Evolutionary conservation across 2,797 vertebrate species (phyloP).

Genomic region (Poecile montanus): DNA sequence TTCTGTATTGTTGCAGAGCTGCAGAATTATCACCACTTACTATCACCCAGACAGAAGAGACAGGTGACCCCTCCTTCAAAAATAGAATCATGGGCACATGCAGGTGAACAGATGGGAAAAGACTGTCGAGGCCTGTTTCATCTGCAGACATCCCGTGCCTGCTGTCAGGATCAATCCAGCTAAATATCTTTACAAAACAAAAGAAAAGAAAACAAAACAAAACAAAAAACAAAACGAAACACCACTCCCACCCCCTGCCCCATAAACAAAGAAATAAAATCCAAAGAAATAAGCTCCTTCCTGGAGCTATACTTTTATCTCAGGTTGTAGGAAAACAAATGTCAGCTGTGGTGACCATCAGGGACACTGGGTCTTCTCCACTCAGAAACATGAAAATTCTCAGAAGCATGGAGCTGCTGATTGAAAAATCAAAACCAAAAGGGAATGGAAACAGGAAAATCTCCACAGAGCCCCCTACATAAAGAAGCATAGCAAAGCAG

Average conservation of each 20-base stretch:
- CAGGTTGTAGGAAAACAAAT: not conserved
- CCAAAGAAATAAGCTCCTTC: not conserved
- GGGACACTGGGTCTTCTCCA: not conserved
- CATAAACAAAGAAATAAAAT: not conserved
- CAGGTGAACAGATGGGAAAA: not conserved
- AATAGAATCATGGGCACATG: not conserved
- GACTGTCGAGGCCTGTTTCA: not conserved
- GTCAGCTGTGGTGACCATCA: not conserved
- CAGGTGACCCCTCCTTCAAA: not conserved
- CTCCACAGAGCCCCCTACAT: not conserved
- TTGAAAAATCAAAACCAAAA: not conserved
- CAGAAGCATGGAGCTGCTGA: not conserved
- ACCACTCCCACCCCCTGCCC: not conserved
- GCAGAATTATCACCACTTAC: not conserved
- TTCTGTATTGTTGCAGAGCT: not conserved
- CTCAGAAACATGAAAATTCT: not conserved
- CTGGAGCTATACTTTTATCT: not conserved
- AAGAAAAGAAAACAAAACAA: not conserved
- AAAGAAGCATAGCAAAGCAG: not conserved
- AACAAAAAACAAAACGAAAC: not conserved
- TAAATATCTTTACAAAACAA: not conserved
- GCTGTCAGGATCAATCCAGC: not conserved
- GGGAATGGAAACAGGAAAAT: not conserved
- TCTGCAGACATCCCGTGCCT: not conserved
- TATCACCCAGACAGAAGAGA: not conserved